phyloP scores from a whole-genome alignment of 2,888 invertebrate genomes.

The Leptinotarsa rubiginosa region DNA sequence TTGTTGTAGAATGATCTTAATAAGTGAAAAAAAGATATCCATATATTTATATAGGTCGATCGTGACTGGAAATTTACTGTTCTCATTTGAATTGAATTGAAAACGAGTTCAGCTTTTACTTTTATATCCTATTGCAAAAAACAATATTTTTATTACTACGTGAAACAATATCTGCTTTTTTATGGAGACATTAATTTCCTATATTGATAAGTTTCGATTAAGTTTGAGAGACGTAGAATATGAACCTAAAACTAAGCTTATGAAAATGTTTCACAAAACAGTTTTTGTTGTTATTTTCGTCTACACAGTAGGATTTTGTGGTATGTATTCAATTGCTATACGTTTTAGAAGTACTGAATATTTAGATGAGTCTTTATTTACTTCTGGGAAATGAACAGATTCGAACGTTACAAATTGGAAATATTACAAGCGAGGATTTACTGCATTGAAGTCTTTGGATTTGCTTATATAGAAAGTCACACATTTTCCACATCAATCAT shows the following conservation, averaged over 20 bases:
- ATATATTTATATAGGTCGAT: background rate
- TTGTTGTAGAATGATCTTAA: no score
- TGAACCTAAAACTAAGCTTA: background rate
- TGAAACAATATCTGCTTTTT: background rate
- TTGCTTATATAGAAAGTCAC: no score
- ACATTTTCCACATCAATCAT: no score
- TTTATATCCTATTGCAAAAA: background rate
- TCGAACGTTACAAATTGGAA: no score
- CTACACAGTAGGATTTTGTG: background rate
- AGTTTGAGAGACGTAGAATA: background rate
- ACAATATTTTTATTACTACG: background rate
- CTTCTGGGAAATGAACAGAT: no score
- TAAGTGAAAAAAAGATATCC: background rate
- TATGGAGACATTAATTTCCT: background rate
- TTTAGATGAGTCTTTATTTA: no score
- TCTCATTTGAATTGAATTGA: slow-evolving; percentile 2
- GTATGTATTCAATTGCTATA: background rate
- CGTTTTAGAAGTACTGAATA: no score
- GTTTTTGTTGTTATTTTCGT: background rate
- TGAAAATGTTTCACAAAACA: background rate
- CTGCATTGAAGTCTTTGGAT: no score
- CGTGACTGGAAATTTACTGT: background rate
- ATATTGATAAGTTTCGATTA: background rate
- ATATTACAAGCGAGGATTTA: no score
- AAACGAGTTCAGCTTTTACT: background rate